Evolutionary conservation across 2,113 vertebrate genomes (phyloP).

Genomic region (Anolis carolinensis): DNA sequence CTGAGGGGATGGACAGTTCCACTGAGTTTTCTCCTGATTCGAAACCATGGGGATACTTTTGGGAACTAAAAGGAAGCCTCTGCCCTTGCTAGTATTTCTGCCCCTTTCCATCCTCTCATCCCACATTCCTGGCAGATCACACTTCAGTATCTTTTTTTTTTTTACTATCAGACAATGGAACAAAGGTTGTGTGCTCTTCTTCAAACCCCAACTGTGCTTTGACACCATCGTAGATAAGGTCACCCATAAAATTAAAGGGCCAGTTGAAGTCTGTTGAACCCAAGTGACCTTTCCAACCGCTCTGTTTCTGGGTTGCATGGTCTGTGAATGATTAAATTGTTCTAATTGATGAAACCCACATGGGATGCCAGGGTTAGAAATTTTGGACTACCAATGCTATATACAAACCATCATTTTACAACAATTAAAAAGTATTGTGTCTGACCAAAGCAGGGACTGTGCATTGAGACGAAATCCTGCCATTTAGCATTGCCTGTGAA

Average conservation of each 20-base stretch:
- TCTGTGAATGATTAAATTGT: too few species aligned
- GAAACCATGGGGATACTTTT: too few species aligned
- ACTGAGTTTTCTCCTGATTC: neutral
- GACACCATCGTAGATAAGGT: conserved; percentile 85
- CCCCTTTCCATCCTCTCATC: neutral
- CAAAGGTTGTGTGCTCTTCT: conserved; percentile 71
- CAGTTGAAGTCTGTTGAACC: conserved; percentile 82
- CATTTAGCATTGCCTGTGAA: conserved; percentile 76
- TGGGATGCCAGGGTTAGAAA: too few species aligned
- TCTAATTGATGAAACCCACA: too few species aligned
- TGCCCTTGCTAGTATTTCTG: too few species aligned
- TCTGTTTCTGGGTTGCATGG: conserved; percentile 84
- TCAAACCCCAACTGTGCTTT: conserved; percentile 82
- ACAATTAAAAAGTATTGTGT: too few species aligned
- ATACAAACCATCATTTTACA: too few species aligned
- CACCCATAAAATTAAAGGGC: conserved; percentile 88
- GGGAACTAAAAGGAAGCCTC: too few species aligned
- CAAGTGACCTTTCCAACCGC: conserved; percentile 84
- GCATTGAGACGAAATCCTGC: conserved; percentile 74
- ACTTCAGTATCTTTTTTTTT: conserved; percentile 5
- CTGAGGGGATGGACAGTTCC: neutral
- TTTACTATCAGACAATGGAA: too few species aligned
- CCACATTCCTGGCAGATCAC: neutral
- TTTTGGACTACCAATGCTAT: too few species aligned
- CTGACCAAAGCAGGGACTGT: conserved; percentile 74